phyloP scores from a whole-genome alignment of 1,140 invertebrate species.

The Listronotus bonariensis region DNA sequence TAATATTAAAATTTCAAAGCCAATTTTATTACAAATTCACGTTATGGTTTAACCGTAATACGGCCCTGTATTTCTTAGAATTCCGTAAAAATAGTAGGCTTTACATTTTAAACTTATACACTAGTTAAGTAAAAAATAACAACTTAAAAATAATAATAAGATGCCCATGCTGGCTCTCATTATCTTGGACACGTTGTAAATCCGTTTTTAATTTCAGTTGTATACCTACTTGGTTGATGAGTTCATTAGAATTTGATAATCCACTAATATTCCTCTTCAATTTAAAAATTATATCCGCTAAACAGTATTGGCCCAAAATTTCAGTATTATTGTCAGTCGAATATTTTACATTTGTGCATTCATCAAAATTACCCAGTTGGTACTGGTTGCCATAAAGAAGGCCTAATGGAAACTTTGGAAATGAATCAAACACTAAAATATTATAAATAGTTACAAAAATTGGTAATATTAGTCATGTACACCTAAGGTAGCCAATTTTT shows the following conservation, averaged over 20 bases:
- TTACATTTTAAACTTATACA: too few species aligned
- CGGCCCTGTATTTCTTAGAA: too few species aligned
- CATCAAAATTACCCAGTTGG: constrained; percentile 71
- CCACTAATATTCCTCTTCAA: constrained; percentile 27
- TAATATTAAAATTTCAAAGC: too few species aligned
- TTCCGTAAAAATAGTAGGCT: too few species aligned
- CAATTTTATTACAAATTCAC: too few species aligned
- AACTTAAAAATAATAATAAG: too few species aligned
- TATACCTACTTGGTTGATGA: not conserved
- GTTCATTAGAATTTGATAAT: constrained; percentile 22
- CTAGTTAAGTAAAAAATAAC: too few species aligned
- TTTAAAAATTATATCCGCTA: constrained; percentile 54
- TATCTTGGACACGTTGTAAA: too few species aligned
- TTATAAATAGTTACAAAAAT: constrained; percentile 44
- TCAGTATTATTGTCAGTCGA: constrained; percentile 39
- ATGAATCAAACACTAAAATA: constrained; percentile 69
- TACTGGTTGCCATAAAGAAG: constrained; percentile 65
- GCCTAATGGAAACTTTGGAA: constrained; percentile 66
- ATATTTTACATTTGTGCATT: constrained; percentile 59
- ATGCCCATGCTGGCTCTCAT: too few species aligned
- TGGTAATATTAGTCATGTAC: too few species aligned
- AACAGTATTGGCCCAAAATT: constrained; percentile 66
- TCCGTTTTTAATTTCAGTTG: constrained; percentile 6
- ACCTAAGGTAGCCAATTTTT: too few species aligned
- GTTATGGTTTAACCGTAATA: too few species aligned